Conservation (phyloP, 2,888 invertebrate genomes). For the Acronicta aceris region DNA sequence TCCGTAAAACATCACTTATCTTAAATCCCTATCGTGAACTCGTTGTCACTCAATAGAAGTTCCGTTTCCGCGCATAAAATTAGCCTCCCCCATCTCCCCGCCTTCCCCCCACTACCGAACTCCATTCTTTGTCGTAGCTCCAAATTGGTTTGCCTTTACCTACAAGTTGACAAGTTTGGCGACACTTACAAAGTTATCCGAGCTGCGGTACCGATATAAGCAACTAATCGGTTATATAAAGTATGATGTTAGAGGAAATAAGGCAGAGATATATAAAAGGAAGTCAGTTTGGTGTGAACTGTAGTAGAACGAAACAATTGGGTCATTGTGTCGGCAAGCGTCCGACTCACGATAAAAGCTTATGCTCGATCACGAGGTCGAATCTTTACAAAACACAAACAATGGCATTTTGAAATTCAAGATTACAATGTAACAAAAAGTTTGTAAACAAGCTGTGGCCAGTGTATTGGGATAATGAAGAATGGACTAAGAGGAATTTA, state of each 20-base stretch:
- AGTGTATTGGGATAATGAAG: slow-evolving; percentile 5
- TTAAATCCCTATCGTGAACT: slow-evolving; percentile 38
- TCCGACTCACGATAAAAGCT: slow-evolving; percentile 12
- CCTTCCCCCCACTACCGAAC: no score
- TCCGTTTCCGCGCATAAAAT: slow-evolving; percentile 48
- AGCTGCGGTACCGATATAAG: slow-evolving; percentile 4
- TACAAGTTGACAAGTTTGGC: slow-evolving; percentile 22
- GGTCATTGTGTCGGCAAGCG: slow-evolving; percentile 41
- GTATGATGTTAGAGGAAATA: slow-evolving; percentile 5
- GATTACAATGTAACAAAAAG: slow-evolving; percentile 12
- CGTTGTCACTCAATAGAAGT: slow-evolving; percentile 39
- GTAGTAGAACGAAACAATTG: slow-evolving; percentile 12
- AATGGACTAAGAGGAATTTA: background rate
- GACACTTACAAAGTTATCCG: slow-evolving; percentile 14
- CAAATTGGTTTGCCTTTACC: slow-evolving; percentile 21
- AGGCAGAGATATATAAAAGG: slow-evolving; percentile 10
- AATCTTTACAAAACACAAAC: slow-evolving; percentile 25
- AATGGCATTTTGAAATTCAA: slow-evolving; percentile 15
- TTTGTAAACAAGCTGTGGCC: slow-evolving; percentile 9
- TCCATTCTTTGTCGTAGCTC: slow-evolving; percentile 3
- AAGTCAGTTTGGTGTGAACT: slow-evolving; percentile 15
- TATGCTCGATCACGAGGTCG: slow-evolving; percentile 19
- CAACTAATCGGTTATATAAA: slow-evolving; percentile 15
- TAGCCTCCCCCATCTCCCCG: slow-evolving; percentile 13
- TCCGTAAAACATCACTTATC: slow-evolving; percentile 38